Evolutionary conservation across 2,888 invertebrate species (phyloP), one percentile per base, ranked within the genome.

Genomic region (Cantharis rufa): DNA sequence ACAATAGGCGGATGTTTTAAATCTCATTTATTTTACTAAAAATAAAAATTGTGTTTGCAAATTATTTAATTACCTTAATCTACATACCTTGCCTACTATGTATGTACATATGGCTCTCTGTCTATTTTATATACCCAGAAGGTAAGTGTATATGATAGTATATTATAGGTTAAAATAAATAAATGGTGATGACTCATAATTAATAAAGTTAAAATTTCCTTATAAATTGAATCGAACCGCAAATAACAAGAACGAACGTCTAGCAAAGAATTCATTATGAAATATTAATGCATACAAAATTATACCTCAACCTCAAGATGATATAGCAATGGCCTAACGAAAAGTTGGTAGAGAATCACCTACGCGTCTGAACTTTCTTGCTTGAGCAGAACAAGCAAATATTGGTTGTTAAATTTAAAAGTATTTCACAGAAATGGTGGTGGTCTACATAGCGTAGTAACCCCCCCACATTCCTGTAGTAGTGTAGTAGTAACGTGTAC

Each of bases 321-420:
- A 48, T 48, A 48, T n/a, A 48, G 48, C 48, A 48, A 48, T 48
- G 48, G 48, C 48, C 48, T 61, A 21, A 48, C 28, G 15, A 71
- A 82, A 83, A 82, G 84, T 84, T 85, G 84, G 83, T 82, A 82
- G 83, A 84, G 83, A 84, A 84, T 86, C 86, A 85, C 85, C 86
- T 85, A 86, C 86, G 85, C 86, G 84, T 84, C 85, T 86, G 87
- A 87, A 86, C 87, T 86, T 86, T 87, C 87, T 86, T 86, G 84
- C 84, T 83, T 80, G 82, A 85, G 82, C 78, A 74, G 85, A 64
- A 80, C 86, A 84, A 80, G 62, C 68, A 72, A 79, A 64, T 82
- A 63, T 15, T 78, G 68, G 18, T 11, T 70, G 63, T 79, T 69
- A 73, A 70, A 74, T 75, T 77, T 81, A 81, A 80, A 79, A 76